Conservation (phyloP, 2,797 vertebrate genomes). For the Sebastes itinus region DNA sequence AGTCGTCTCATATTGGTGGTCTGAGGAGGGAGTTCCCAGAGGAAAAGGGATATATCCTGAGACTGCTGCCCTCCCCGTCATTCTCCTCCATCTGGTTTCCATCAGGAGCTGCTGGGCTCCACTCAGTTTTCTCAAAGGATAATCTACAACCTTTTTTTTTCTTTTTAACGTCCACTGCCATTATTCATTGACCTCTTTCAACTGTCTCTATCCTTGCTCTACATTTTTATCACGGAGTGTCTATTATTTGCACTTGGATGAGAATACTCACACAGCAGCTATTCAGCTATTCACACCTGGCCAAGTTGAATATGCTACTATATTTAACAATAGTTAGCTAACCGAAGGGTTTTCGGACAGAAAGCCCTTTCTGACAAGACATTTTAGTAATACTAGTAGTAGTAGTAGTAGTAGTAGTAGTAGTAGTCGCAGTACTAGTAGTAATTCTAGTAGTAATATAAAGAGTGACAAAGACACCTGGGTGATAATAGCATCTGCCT, state of each 20-base stretch:
- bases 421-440: too few relatives aligned
- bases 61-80: slow-evolving; percentile 49
- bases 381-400: accelerated
- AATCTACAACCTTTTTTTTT: neutral
- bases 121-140: slow-evolving; percentile 35
- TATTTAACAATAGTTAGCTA: too few relatives aligned
- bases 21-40: slow-evolving; percentile 55
- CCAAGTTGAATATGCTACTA: too few relatives aligned
- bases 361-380: accelerated
- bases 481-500: too few relatives aligned
- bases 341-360: too few relatives aligned
- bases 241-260: too few relatives aligned
- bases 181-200: slow-evolving; percentile 9
- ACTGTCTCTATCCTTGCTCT: neutral
- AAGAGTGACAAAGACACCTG: too few relatives aligned
- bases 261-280: too few relatives aligned
- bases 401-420: too few relatives aligned
- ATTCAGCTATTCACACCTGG: too few relatives aligned
- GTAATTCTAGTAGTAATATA: too few relatives aligned
- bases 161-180: neutral
- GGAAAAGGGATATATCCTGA: slow-evolving; percentile 68
- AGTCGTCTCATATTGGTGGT: slow-evolving; percentile 36
- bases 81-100: slow-evolving; percentile 79
- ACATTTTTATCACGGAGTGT: neutral
- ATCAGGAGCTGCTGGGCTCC: slow-evolving; percentile 59